Evolutionary conservation across 2,797 vertebrate species (phyloP), one percentile per base, ranked within the genome.

Genomic region (Sarcoramphus papa): DNA sequence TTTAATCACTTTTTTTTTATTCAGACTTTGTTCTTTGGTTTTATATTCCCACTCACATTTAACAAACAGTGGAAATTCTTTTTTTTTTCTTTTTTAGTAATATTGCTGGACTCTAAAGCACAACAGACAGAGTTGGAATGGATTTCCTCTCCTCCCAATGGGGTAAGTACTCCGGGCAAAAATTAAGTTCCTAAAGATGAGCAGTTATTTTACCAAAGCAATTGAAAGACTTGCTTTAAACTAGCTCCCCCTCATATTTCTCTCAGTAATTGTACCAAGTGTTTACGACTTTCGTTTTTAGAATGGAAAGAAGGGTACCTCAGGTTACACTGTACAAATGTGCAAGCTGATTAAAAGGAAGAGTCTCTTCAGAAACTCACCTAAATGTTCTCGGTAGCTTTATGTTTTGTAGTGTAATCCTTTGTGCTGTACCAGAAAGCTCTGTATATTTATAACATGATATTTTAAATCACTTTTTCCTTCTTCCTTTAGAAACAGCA

Each of bases 101-200:
- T 99, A 98, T 98, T 99, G 97, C 97, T 99, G 99, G 99, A 99
- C 98, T 99, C 99, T 96, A 99, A 99, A 99, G 99, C 99, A 98
- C 99, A 99, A 98, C 99, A 99, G 98, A 99, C 99, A 97, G 99
- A 99, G 85, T 98, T 99, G 98, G 99, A 99, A 98, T 99, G 99
- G 99, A 99, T 99, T 98, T 99, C 99, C 88, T 99, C 99, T 98
- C 99, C 99, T 98, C 98, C 99, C 95, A 99, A 98, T 97, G 99
- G 99, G 98, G 99, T 99, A 99, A 98, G 99, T 98, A 90, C 65
- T 97, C 31, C n/a, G 85, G 68, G 64, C 54, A 88, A 85, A 93
- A 91, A 64, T 81, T 60, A 74, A 85, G 28, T 81, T 94, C 18
- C 48, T 91, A 23, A 74, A 93, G 91, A 63, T 4, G n/a, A 77